These are phyloP conservation scores for Coluber constrictor DNA, from an alignment of 2,797 vertebrate species.

Conservation along the genomic window DNA sequence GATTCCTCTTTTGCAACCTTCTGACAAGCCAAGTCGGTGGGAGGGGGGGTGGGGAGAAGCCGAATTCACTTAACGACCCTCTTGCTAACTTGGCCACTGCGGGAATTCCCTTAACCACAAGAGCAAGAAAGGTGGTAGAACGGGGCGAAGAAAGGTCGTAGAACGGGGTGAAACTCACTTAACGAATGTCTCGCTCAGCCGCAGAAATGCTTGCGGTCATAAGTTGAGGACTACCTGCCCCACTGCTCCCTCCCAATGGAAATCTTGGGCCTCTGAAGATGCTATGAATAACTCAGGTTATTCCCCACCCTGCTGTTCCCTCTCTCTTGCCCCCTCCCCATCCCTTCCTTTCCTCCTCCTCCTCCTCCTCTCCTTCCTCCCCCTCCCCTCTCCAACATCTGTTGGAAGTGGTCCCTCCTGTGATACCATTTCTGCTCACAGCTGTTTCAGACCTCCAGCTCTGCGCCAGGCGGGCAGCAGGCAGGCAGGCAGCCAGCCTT, in stretches of 20 bases:
- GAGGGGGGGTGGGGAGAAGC: no score
- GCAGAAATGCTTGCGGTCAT: neutral
- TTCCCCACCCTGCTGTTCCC: slow-evolving; percentile 71
- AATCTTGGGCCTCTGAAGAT: slow-evolving; percentile 36
- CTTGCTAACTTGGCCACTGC: rapidly evolving
- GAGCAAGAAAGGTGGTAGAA: neutral
- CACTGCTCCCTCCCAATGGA: slow-evolving; percentile 45
- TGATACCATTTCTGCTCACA: slow-evolving; percentile 82
- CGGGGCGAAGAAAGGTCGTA: neutral
- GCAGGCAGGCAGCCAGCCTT: neutral
- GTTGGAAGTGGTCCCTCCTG: slow-evolving; percentile 81
- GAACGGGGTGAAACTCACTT: no score
- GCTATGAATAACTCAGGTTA: slow-evolving; percentile 60
- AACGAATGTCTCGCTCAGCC: no score
- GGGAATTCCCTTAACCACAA: rapidly evolving
- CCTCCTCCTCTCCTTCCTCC: neutral
- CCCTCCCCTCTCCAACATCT: slow-evolving; percentile 85
- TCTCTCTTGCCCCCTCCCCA: slow-evolving; percentile 66
- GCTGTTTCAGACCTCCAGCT: slow-evolving; percentile 91
- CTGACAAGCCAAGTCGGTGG: neutral
- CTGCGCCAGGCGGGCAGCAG: slow-evolving; percentile 61
- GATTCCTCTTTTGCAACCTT: neutral
- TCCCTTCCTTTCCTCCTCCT: neutral
- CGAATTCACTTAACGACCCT: rapidly evolving
- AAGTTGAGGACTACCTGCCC: neutral